These are phyloP conservation scores for Luperina testacea DNA, from an alignment of 2,888 invertebrate genomes.

Conservation along the genomic window DNA sequence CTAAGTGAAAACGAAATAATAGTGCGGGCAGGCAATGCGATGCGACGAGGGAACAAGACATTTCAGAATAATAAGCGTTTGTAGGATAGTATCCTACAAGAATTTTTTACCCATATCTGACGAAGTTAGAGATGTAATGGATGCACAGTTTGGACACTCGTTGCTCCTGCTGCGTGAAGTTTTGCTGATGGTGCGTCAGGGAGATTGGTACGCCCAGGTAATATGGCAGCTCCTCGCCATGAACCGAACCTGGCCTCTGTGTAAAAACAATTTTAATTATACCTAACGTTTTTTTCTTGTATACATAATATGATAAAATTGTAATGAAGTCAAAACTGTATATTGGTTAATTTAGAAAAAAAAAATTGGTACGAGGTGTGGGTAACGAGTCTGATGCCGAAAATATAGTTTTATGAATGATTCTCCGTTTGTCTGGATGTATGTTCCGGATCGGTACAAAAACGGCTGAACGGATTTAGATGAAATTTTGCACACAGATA, in stretches of 20 bases:
- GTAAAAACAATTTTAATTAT: background rate
- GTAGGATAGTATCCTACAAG: background rate
- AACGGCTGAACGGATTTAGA: no score
- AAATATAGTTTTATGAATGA: background rate
- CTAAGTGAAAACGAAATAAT: background rate
- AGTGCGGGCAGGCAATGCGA: background rate
- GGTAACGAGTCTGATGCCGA: background rate
- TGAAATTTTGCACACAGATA: background rate
- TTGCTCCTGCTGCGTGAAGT: constrained; percentile 94
- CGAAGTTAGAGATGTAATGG: constrained; percentile 96
- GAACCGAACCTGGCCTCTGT: constrained; percentile 95
- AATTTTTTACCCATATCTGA: constrained; percentile 91
- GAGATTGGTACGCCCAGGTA: constrained; percentile 95
- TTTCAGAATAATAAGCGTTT: background rate
- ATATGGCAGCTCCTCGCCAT: constrained; percentile 96
- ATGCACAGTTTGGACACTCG: constrained; percentile 94
- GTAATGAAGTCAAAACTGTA: background rate
- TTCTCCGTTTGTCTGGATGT: no score
- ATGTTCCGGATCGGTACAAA: no score
- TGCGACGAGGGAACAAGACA: background rate
- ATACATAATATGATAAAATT: background rate
- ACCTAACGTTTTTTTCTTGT: background rate
- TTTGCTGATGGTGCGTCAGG: constrained; percentile 91
- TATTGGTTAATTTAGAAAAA: background rate
- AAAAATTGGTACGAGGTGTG: background rate